Evolutionary conservation across 2,113 vertebrate species (phyloP).

Genomic region (Zosterops borbonicus): DNA sequence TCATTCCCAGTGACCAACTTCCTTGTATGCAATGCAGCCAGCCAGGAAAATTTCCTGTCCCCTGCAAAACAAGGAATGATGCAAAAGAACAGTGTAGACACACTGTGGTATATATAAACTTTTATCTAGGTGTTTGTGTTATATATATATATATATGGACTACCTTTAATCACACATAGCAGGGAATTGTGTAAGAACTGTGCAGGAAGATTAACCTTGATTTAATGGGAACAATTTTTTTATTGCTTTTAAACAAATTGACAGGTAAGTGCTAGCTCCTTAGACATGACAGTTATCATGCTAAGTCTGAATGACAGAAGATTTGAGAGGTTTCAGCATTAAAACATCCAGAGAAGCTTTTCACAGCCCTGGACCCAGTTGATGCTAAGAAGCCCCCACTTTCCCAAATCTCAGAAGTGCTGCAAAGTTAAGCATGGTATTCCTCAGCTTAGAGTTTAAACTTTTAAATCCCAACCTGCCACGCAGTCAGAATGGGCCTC

Average conservation of each 20-base stretch:
- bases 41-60: neutral
- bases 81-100: rapidly evolving
- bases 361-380: neutral
- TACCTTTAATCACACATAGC: neutral
- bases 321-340: constrained; percentile 22
- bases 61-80: neutral
- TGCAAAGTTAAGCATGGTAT: neutral
- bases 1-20: neutral
- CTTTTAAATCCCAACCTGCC: constrained; percentile 5
- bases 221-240: constrained; percentile 34
- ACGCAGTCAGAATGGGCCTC: neutral
- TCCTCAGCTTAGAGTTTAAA: neutral
- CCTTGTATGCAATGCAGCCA: neutral
- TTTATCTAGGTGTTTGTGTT: neutral
- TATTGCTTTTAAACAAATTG: constrained; percentile 63
- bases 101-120: neutral
- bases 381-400: neutral
- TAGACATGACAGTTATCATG: neutral
- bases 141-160: neutral
- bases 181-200: neutral
- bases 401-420: neutral
- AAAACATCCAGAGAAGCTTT: constrained; percentile 9
- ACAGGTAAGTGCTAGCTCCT: neutral
- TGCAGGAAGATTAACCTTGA: constrained; percentile 39
- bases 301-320: constrained; percentile 54